Evolutionary conservation across 1,140 invertebrate species (phyloP).

Genomic region (Littorina saxatilis): DNA sequence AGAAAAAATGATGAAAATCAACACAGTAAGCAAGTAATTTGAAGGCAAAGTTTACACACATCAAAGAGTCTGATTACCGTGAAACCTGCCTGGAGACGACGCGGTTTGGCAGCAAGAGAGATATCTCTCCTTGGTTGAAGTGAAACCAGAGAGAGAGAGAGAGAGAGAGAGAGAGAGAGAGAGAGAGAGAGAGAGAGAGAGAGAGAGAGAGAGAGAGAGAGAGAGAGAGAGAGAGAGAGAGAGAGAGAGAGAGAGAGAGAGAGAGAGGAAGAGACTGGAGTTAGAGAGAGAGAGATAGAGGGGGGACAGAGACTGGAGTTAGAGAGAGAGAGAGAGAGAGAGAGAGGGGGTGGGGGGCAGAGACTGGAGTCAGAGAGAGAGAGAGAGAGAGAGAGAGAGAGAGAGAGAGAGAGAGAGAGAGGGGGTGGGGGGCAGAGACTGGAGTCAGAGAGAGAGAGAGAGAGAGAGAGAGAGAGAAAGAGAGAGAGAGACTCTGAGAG

Average conservation of each 20-base stretch:
- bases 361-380: background rate
- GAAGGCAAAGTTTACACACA: too few species aligned
- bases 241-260: background rate
- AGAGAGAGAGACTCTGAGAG: too few species aligned
- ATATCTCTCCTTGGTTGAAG: too few species aligned
- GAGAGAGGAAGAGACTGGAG: background rate
- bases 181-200: background rate
- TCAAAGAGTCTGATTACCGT: too few species aligned
- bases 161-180: slow-evolving; percentile 6
- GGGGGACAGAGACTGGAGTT: background rate
- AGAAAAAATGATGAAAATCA: too few species aligned
- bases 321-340: slow-evolving; percentile 26
- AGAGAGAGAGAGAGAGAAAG: background rate
- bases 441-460: too few species aligned
- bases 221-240: background rate
- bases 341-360: background rate
- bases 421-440: background rate
- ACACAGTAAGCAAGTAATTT: too few species aligned
- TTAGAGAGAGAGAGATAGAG: background rate
- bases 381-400: background rate
- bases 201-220: background rate
- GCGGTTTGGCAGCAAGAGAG: too few species aligned
- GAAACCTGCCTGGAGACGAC: too few species aligned
- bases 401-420: background rate
- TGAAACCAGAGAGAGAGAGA: slow-evolving; percentile 1